phyloP scores from a whole-genome alignment of 2,113 vertebrate genomes.

The Lepisosteus osseus region DNA sequence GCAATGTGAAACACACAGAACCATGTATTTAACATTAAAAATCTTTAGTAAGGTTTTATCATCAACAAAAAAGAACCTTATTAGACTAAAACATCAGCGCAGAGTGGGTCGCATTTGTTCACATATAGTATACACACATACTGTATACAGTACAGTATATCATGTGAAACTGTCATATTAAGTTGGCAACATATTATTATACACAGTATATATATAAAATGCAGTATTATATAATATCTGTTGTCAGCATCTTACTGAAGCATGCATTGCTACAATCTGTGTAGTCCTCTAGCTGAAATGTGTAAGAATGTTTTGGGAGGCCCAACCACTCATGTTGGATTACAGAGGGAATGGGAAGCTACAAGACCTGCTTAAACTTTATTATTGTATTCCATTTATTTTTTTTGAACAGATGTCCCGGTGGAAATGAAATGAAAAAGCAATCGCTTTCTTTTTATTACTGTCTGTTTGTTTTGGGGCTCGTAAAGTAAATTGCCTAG shows the following conservation, averaged over 20 bases:
- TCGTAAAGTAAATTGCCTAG: constrained; percentile 58
- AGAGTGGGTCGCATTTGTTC: too few species aligned
- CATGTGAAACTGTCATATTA: too few species aligned
- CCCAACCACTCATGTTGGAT: constrained; percentile 45
- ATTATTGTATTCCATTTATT: constrained; percentile 70
- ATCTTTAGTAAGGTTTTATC: too few species aligned
- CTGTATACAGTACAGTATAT: too few species aligned
- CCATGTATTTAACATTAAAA: too few species aligned
- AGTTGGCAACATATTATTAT: too few species aligned
- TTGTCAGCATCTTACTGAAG: constrained; percentile 13
- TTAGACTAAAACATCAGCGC: too few species aligned
- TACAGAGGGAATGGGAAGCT: constrained; percentile 55
- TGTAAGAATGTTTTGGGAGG: constrained; percentile 42
- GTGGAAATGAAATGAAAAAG: constrained; percentile 69
- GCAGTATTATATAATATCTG: too few species aligned
- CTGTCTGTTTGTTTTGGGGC: constrained; percentile 63
- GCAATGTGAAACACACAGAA: too few species aligned
- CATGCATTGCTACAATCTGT: constrained; percentile 37
- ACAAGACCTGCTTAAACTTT: constrained; percentile 66
- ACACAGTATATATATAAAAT: too few species aligned
- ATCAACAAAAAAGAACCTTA: too few species aligned
- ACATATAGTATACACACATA: too few species aligned
- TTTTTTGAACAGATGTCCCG: constrained; percentile 62
- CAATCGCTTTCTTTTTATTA: constrained; percentile 69
- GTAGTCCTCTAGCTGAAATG: constrained; percentile 37